phyloP scores from a whole-genome alignment of 2,888 invertebrate genomes.

The Spisula subtruncata region DNA sequence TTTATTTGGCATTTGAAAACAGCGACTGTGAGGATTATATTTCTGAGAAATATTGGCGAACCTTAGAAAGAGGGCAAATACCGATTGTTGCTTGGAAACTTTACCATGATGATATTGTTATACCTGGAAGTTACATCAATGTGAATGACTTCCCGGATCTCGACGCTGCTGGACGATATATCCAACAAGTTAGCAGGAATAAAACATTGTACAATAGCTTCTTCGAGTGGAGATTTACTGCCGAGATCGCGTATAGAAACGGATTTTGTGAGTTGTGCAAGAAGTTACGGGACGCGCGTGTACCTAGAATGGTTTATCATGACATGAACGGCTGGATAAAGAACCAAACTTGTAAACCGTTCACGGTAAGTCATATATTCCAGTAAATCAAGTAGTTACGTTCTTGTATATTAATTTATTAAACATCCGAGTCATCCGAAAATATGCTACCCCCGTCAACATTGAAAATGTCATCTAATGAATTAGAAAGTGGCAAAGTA shows the following conservation, averaged over 20 bases:
- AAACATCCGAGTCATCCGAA: too few relatives aligned
- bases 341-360: constrained; percentile 47
- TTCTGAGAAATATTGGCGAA: constrained; percentile 65
- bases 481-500: too few relatives aligned
- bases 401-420: too few relatives aligned
- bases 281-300: constrained; percentile 20
- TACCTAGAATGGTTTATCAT: constrained; percentile 44
- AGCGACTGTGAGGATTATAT: constrained; percentile 62
- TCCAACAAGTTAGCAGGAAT: constrained; percentile 46
- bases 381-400: too few relatives aligned
- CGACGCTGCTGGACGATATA: constrained; percentile 37
- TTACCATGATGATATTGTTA: constrained; percentile 31
- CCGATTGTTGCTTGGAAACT: constrained; percentile 63
- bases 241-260: constrained; percentile 1
- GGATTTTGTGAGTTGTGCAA: constrained; percentile 51
- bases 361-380: constrained; percentile 59
- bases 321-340: constrained; percentile 59
- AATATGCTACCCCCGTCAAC: too few relatives aligned
- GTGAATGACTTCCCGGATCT: constrained; percentile 57
- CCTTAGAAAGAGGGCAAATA: constrained; percentile 45
- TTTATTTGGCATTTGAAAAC: constrained; percentile 66
- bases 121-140: constrained; percentile 65
- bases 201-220: constrained; percentile 65
- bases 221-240: constrained; percentile 56
- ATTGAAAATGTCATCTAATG: too few relatives aligned